phyloP scores from a whole-genome alignment of 2,797 vertebrate species.

The Chiroxiphia lanceolata region DNA sequence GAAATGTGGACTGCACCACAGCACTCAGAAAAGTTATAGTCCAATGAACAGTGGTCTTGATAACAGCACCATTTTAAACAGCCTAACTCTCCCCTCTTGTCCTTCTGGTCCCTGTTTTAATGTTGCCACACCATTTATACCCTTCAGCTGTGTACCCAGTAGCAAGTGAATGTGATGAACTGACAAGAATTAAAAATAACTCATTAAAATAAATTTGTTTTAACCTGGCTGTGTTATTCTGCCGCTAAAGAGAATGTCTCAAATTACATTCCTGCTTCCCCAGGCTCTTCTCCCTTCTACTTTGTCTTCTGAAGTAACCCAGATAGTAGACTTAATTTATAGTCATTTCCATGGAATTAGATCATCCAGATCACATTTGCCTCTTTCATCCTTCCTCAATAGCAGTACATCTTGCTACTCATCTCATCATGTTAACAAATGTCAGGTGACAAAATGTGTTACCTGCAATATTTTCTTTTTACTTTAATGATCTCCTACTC shows the following conservation, averaged over 20 bases:
- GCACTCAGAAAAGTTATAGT: not conserved
- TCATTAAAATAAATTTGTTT: not conserved
- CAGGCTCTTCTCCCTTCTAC: not conserved
- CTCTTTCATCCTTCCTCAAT: not conserved
- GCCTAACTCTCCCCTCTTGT: not conserved
- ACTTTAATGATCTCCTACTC: not conserved
- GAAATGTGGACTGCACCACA: not conserved
- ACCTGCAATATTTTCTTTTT: not conserved
- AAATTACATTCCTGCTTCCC: not conserved
- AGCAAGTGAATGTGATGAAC: not conserved
- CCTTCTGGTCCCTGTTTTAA: not conserved
- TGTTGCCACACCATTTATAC: not conserved
- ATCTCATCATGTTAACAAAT: not conserved
- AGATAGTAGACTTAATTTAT: not conserved
- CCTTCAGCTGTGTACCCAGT: not conserved
- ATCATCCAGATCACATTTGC: not conserved
- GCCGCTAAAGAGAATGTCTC: not conserved
- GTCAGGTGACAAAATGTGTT: not conserved
- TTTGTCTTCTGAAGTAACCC: not conserved
- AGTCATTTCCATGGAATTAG: not conserved
- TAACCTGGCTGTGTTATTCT: not conserved
- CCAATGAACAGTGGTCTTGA: not conserved
- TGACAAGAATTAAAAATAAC: constrained; percentile 15
- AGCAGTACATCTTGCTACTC: not conserved
- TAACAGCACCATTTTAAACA: not conserved